Evolutionary conservation across 2,113 vertebrate species (phyloP), one percentile per base, ranked within the genome.

Genomic region (Rhipidura dahli): DNA sequence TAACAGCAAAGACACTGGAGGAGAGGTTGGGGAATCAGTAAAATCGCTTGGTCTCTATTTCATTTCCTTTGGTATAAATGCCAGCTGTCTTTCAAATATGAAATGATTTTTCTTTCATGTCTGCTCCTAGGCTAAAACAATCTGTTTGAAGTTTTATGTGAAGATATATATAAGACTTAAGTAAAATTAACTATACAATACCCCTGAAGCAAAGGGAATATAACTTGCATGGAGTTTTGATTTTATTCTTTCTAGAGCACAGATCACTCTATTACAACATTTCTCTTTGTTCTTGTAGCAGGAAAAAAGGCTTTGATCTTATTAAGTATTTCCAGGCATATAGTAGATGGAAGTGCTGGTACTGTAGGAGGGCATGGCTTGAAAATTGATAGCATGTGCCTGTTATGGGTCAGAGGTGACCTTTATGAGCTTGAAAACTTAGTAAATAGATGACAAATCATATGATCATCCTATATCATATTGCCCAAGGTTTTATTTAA

Each of bases 301-400:
- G 96, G 96, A 88, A 94, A 86, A 98, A 97, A 97, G 91, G 98
- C 98, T 99, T 99, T 99, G 98, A 99, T 99, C 98, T 98, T 98
- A 98, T 98, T 98, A 98, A 99, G 98, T 98, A 99, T 99, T 99
- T 99, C 98, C 99, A 99, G 99, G 98, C 98, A 97, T 98, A 97
- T 94, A 92, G 97, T 97, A 94, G 96, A 94, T 96, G 96, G 92
- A 95, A 95, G 95, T 89, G 73, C 95, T 97, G 95, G 94, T 97
- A 87, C 92, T 96, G 78, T 94, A 98, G 95, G 98, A 97, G 97
- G 97, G 94, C 97, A 97, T 97, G 97, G 97, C 93, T 93, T 97
- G 97, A 97, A 99, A 99, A 99, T 99, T 98, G 98, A 98, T 98
- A 98, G 98, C 98, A 98, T 99, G 98, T 99, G 99, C 97, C 97